phyloP scores from a whole-genome alignment of 2,888 invertebrate species.

The Eristalis intricaria region DNA sequence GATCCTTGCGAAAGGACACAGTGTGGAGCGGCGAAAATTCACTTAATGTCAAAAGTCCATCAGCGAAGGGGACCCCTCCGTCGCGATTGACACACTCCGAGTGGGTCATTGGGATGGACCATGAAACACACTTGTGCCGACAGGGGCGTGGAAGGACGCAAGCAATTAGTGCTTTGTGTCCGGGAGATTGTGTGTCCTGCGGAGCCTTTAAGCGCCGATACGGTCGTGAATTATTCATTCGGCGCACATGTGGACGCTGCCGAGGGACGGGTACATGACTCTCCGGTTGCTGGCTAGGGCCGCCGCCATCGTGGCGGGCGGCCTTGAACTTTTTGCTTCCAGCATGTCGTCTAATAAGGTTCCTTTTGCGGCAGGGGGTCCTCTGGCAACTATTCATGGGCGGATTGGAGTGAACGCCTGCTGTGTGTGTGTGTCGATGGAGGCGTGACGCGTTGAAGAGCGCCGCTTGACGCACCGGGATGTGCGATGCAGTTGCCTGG shows the following conservation, averaged over 20 bases:
- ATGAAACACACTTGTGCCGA: neutral
- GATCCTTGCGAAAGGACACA: neutral
- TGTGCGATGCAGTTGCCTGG: neutral
- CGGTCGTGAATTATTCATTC: constrained; percentile 46
- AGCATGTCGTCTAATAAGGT: constrained; percentile 52
- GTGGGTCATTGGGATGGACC: constrained; percentile 1
- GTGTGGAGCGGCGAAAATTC: neutral
- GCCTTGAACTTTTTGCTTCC: constrained; percentile 50
- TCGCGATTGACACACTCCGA: neutral
- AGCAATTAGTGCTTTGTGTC: neutral
- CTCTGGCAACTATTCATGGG: neutral
- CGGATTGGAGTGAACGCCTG: neutral
- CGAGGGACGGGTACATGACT: neutral
- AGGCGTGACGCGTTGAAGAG: neutral
- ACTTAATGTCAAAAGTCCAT: constrained; percentile 1
- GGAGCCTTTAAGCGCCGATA: neutral
- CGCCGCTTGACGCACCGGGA: neutral
- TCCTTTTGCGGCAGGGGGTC: neutral
- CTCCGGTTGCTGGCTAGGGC: neutral
- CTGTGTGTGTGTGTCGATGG: neutral
- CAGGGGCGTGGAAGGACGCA: neutral
- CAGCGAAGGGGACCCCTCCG: neutral
- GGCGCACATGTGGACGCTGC: constrained; percentile 33
- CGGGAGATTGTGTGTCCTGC: neutral
- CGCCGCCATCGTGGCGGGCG: constrained; percentile 7